Evolutionary conservation across 1,140 invertebrate genomes (phyloP).

Genomic region (Brachionus rubens): DNA sequence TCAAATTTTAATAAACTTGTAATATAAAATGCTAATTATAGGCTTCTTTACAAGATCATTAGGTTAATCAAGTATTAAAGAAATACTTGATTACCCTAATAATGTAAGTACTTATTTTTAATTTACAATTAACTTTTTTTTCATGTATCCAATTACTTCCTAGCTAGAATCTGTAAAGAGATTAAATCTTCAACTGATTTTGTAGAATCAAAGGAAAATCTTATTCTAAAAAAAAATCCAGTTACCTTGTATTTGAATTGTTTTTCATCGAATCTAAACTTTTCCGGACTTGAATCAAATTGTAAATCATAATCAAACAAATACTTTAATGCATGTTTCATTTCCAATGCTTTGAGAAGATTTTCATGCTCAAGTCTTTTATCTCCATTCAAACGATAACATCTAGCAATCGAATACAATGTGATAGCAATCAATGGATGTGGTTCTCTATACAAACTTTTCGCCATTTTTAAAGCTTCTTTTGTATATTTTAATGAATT

Average conservation of each 20-base stretch:
- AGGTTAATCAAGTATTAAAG: too few species aligned
- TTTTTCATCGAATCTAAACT: constrained; percentile 23
- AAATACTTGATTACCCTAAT: too few species aligned
- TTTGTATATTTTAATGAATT: not conserved
- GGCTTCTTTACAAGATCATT: too few species aligned
- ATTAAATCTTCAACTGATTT: too few species aligned
- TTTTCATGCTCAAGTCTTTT: not conserved
- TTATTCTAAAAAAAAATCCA: not conserved
- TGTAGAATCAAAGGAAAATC: too few species aligned
- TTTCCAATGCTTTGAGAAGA: not conserved
- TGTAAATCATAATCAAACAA: constrained; percentile 6
- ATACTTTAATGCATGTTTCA: constrained; percentile 6
- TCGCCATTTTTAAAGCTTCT: not conserved
- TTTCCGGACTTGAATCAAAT: not conserved
- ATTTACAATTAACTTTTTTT: too few species aligned
- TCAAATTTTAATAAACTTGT: too few species aligned
- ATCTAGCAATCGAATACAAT: not conserved
- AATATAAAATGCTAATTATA: too few species aligned
- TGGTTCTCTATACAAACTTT: not conserved
- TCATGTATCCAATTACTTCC: too few species aligned
- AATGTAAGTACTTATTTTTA: too few species aligned
- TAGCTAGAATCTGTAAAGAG: too few species aligned
- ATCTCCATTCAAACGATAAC: not conserved
- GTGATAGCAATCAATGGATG: not conserved
- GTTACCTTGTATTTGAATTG: constrained; percentile 9